phyloP scores from a whole-genome alignment of 2,113 vertebrate genomes.

The Penelope pileata region DNA sequence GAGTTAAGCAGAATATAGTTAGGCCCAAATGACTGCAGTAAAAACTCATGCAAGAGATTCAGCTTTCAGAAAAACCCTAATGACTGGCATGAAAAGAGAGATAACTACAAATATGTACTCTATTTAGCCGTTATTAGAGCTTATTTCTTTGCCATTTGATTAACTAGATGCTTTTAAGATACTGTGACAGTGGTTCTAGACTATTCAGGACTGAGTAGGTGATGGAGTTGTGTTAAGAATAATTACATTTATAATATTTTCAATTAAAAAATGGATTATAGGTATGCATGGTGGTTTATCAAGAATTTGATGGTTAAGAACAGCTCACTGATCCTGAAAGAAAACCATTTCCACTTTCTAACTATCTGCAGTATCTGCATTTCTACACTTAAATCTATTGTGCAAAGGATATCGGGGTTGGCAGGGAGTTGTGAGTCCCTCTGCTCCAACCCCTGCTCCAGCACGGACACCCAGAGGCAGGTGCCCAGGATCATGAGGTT shows the following conservation, averaged over 20 bases:
- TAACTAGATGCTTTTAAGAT: neutral
- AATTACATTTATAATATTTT: neutral
- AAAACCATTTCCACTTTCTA: neutral
- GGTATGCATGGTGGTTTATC: neutral
- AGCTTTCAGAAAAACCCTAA: neutral
- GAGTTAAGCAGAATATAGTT: neutral
- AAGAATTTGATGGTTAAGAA: neutral
- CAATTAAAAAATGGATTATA: neutral
- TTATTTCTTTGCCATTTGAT: neutral
- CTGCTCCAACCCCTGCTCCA: too few relatives aligned
- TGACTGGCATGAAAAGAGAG: neutral
- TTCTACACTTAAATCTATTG: neutral
- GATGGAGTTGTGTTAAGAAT: neutral
- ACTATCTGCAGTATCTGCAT: neutral
- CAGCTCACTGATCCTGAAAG: neutral
- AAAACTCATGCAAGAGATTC: neutral
- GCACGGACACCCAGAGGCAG: too few relatives aligned
- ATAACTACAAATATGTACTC: accelerated
- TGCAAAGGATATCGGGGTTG: neutral
- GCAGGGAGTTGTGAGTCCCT: too few relatives aligned
- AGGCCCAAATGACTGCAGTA: neutral
- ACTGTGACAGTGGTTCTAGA: neutral
- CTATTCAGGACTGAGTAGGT: neutral
- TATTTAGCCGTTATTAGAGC: neutral
- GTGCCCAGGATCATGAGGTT: too few relatives aligned